Base-by-base conservation (phyloP, 2,888 invertebrate genomes). In the Xestia xanthographa region DNA sequence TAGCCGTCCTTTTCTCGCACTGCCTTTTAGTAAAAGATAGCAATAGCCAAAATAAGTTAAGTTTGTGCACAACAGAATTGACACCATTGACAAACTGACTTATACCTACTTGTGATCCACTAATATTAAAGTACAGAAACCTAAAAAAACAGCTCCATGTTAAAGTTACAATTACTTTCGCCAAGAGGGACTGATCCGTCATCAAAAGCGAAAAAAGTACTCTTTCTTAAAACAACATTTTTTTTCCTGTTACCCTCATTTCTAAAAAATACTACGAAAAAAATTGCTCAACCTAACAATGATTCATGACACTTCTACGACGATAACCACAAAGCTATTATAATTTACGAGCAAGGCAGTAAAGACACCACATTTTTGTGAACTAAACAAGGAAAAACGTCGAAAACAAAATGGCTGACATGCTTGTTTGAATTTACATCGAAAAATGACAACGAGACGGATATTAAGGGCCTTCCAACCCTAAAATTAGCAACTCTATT, bases 371-470 rank as follows among this genome's bases (percentile, higher is more conserved):
- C 58, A 77, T 58, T 74, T 79, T 72, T 79, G 72, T 73, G 75
- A 75, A 67, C 41, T 76, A 60, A 41, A 87, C 76, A 65, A 86
- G 88, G 88, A 86, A 84, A 86, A 86, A 69, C 2, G 50, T 67
- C 9, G 34, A 34, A 34, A 60, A 65, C 66, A 38, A 72, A 79
- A 77, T 72, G 43, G 26, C 62, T 41, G 41, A 38, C 66, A 56
- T 65, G 38, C 67, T 85, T 76, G 74, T 87, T 72, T 63, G 56
- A 62, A 79, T 70, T 72, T 82, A 82, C 85, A 81, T 76, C 66
- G 38, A 70, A 82, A 77, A 72, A 76, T 53, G 68, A 45, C 41
- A 80, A 34, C 65, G 43, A 68, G 50, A 68, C 26, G 50, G 77
- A 60, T 74, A 66, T 85, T 85, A 74, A 62, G 72, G n/a, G n/a